Percentiles rank a stretch among this genome's conserved stretches.
phyloP scores from a whole-genome alignment of 2,888 invertebrate species.

The Leucophenga maculata region DNA sequence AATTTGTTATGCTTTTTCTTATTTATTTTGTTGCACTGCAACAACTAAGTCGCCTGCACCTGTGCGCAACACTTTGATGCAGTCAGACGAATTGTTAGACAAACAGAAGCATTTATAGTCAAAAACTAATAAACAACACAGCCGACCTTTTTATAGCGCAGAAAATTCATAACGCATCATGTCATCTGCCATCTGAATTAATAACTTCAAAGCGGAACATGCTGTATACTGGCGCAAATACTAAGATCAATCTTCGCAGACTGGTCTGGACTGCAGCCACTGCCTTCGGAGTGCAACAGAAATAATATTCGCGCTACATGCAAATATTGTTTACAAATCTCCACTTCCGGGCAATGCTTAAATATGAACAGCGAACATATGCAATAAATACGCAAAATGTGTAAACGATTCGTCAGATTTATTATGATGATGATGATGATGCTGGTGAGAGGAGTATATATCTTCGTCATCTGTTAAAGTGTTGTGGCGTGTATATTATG shows the following conservation, averaged over 20 bases:
- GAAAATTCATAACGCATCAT: slow-evolving; percentile 6
- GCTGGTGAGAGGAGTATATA: too few relatives aligned
- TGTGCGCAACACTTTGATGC: slow-evolving; percentile 10
- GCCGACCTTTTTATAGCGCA: slow-evolving; percentile 11
- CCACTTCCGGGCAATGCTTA: slow-evolving; percentile 17
- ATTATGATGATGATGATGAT: too few relatives aligned
- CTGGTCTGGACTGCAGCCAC: not conserved
- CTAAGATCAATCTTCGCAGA: not conserved
- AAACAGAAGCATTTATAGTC: not conserved
- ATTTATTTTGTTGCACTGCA: not conserved
- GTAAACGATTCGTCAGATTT: slow-evolving; percentile 18
- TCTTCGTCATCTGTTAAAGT: too few relatives aligned
- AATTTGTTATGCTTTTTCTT: too few relatives aligned
- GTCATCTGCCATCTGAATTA: slow-evolving; percentile 18
- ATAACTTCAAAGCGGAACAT: slow-evolving; percentile 21
- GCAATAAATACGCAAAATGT: slow-evolving; percentile 20
- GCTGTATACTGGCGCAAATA: not conserved
- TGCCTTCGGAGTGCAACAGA: not conserved
- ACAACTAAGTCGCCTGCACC: slow-evolving; percentile 4
- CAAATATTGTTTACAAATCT: slow-evolving; percentile 23
- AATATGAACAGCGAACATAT: slow-evolving; percentile 21
- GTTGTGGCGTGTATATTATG: too few relatives aligned
- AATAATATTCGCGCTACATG: slow-evolving; percentile 4
- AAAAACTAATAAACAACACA: slow-evolving; percentile 10
- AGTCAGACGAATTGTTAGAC: not conserved